These are phyloP conservation scores for Puntigrus tetrazona DNA, from an alignment of 2,113 vertebrate genomes.

Conservation along the genomic window DNA sequence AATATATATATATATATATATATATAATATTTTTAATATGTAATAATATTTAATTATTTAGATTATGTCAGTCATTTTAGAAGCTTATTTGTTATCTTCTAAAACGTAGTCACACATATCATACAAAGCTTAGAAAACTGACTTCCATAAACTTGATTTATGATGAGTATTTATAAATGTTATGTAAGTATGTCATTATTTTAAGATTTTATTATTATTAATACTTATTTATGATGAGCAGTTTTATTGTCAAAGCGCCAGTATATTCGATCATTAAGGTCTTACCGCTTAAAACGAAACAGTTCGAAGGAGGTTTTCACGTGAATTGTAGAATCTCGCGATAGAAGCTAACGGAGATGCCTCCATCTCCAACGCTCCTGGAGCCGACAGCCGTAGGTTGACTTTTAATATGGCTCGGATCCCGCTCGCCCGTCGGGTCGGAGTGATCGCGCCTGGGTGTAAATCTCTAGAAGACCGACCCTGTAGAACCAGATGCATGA, in stretches of 20 bases:
- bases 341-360: not conserved
- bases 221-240: not conserved
- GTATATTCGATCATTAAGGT: not conserved
- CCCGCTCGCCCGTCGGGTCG: not conserved
- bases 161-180: not conserved
- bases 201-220: too few relatives aligned
- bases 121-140: not conserved
- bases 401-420: not conserved
- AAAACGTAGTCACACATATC: not conserved
- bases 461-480: constrained; percentile 13
- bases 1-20: not conserved
- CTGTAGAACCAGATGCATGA: constrained; percentile 44
- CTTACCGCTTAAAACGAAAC: not conserved
- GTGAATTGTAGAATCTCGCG: not conserved
- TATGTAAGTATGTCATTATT: too few relatives aligned
- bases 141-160: not conserved
- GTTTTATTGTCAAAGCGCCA: not conserved
- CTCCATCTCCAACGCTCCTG: not conserved
- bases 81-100: not conserved
- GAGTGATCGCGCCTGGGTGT: constrained; percentile 5
- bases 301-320: not conserved
- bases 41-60: too few relatives aligned
- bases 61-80: not conserved
- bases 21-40: too few relatives aligned
- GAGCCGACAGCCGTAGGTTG: not conserved